phyloP scores from a whole-genome alignment of 2,888 invertebrate genomes.

The Tanytarsus gracilentus region DNA sequence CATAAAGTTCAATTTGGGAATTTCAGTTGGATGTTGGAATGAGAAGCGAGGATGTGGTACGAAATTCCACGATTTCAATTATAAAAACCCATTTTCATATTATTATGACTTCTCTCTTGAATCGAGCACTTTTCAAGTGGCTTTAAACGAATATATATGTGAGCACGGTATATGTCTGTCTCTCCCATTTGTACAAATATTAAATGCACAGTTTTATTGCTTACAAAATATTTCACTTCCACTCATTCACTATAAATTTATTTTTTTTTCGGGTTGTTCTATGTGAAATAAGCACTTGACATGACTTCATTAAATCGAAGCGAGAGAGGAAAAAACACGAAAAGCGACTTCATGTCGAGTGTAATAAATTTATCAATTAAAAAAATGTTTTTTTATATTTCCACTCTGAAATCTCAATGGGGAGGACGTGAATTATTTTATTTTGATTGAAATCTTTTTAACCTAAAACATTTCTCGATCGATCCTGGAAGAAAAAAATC shows the following conservation, averaged over 20 bases:
- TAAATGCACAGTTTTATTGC: background rate
- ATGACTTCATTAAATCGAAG: conserved; percentile 4
- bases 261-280: background rate
- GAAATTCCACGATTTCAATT: too few relatives aligned
- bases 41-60: too few relatives aligned
- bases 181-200: conserved; percentile 13
- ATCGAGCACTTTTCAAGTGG: conserved; percentile 4
- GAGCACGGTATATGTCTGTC: too few relatives aligned
- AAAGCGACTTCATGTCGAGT: conserved; percentile 9
- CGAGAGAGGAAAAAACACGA: background rate
- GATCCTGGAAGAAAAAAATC: too few relatives aligned
- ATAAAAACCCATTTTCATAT: background rate
- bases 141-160: too few relatives aligned
- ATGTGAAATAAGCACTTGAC: background rate
- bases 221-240: background rate
- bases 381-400: background rate
- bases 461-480: too few relatives aligned
- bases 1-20: background rate
- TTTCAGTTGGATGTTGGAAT: too few relatives aligned
- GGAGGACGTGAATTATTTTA: too few relatives aligned
- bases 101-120: background rate
- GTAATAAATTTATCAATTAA: conserved; percentile 14
- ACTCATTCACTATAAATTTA: background rate
- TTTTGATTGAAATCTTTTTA: too few relatives aligned
- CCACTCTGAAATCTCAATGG: background rate